A percentile compares a stretch with the other conserved stretches of the same genome.
Evolutionary conservation across 2,113 vertebrate species (phyloP).

Genomic region (Silurus asotus): DNA sequence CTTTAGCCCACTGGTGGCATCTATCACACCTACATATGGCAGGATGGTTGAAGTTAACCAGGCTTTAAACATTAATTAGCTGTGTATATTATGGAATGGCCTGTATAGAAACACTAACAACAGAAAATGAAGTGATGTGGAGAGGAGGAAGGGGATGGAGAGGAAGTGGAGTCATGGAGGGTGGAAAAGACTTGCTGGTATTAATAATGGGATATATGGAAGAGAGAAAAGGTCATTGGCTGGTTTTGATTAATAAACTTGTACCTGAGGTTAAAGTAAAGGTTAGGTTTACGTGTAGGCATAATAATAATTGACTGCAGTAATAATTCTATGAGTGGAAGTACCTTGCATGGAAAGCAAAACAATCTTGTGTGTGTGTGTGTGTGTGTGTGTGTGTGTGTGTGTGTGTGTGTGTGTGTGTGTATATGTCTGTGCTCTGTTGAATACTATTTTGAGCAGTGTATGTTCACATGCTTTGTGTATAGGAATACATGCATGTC

Average conservation of each 20-base stretch:
- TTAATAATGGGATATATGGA: neutral
- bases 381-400: neutral
- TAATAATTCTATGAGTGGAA: neutral
- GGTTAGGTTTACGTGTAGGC: neutral
- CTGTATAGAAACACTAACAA: constrained; percentile 6
- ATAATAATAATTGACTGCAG: neutral
- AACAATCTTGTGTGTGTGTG: neutral
- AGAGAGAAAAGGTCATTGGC: neutral
- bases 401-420: neutral
- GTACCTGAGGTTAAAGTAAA: too few relatives aligned
- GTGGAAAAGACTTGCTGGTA: neutral
- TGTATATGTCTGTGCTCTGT: neutral
- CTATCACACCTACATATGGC: constrained; percentile 1
- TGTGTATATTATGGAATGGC: neutral
- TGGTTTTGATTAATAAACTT: neutral
- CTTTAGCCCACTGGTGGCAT: constrained; percentile 18
- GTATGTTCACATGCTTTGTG: neutral
- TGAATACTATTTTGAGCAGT: constrained; percentile 16
- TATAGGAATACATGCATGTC: neutral
- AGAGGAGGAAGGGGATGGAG: neutral
- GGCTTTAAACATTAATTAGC: constrained; percentile 63
- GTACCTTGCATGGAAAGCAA: neutral
- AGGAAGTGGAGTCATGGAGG: neutral
- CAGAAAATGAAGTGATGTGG: constrained; percentile 23
- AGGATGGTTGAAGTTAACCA: constrained; percentile 44